Conservation (phyloP, 2,113 vertebrate genomes). For the Coreoperca whiteheadi region DNA sequence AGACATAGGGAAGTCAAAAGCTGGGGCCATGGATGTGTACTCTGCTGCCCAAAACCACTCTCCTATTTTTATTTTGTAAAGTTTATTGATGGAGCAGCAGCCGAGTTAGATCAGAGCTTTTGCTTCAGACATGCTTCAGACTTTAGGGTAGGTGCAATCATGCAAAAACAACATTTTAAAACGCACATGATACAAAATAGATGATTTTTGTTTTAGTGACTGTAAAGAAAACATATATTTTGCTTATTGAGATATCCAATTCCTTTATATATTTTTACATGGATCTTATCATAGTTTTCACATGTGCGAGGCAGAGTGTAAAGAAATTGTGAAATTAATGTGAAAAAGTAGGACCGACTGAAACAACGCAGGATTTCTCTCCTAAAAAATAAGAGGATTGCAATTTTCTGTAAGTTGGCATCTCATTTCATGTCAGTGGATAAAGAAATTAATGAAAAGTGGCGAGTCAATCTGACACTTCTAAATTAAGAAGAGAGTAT, state of each 20-base stretch:
- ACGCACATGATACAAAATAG: background rate
- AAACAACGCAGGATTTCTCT: slow-evolving; percentile 48
- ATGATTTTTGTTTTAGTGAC: slow-evolving; percentile 3
- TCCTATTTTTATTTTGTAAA: slow-evolving; percentile 30
- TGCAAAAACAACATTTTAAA: background rate
- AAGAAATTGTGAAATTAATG: slow-evolving; percentile 36
- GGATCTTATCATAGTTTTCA: slow-evolving; percentile 32
- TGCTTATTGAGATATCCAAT: background rate
- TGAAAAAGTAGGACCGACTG: slow-evolving; percentile 20
- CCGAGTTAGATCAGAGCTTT: slow-evolving; percentile 14
- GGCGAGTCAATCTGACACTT: slow-evolving; percentile 67
- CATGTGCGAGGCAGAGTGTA: slow-evolving; percentile 19
- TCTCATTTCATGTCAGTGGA: slow-evolving; percentile 63
- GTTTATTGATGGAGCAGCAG: slow-evolving; percentile 36
- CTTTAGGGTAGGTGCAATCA: background rate
- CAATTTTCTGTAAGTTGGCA: slow-evolving; percentile 73
- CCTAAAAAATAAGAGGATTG: slow-evolving; percentile 60
- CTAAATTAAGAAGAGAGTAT: slow-evolving; percentile 71
- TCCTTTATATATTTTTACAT: slow-evolving; percentile 8
- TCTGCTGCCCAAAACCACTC: slow-evolving; percentile 42
- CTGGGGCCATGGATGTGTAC: slow-evolving; percentile 39
- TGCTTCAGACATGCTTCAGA: background rate
- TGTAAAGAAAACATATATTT: slow-evolving; percentile 25
- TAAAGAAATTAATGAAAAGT: slow-evolving; percentile 76
- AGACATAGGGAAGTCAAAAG: slow-evolving; percentile 56